Base-by-base conservation (phyloP, 2,888 invertebrate species). In the Standfussiana lucernea region DNA sequence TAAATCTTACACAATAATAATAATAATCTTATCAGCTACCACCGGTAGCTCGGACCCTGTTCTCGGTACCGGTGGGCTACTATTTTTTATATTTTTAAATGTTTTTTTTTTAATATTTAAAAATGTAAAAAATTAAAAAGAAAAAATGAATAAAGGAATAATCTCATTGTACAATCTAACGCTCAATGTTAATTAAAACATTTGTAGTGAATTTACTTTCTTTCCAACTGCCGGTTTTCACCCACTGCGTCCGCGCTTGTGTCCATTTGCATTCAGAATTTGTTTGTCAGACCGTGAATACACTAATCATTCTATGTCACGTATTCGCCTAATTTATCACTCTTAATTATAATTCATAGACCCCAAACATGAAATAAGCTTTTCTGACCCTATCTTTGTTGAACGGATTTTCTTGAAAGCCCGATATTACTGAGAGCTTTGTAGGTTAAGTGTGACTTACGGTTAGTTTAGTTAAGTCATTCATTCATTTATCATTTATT, bases 171-270 rank as follows among this genome's bases (percentile, higher is more conserved):
- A 70, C 45, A 59, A 75, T 82, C 59, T 62, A 56, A 67, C 76
- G 40, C 13, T 80, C 59, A 77, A 77, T 83, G 80, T 83, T 87
- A 88, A 89, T 88, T 87, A 85, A 50, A 84, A 86, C 75, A 75
- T 11, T 78, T 50, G 75, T 42, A 86, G 88, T 87, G 89, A 89
- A 91, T 88, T 87, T 79, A 90, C 79, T 88, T 86, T 85, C 75
- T 82, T 86, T 70, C 40, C 70, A 83, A 87, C 87, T 86, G 86
- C 87, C 75, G 3, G 76, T 84, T 86, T 82, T 82, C 90, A 89
- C 90, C 80, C 65, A 77, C 71, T 82, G 75, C 81, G 83, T 77
- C 65, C 79, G 79, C 70, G 77, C 69, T 78, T 56, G 71, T 75
- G 78, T 50, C 66, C 72, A 87, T 90, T 85, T 86, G 75, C 79